These are phyloP conservation scores for Sciaenops ocellatus DNA, from an alignment of 2,797 vertebrate species.

Conservation along the genomic window DNA sequence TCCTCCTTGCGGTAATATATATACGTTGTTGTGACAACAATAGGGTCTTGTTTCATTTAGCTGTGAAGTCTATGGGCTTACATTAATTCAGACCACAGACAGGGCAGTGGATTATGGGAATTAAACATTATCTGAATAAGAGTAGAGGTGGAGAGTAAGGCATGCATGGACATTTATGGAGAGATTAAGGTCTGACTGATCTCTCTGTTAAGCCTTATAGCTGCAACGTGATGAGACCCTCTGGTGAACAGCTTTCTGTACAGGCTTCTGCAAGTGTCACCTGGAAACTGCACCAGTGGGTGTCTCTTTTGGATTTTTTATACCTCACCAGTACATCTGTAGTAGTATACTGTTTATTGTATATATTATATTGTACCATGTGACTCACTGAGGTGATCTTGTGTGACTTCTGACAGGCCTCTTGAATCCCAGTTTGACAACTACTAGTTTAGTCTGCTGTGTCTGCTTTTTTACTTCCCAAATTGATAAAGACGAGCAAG, in stretches of 20 bases:
- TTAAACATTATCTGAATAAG: constrained; percentile 82
- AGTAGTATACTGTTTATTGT: not conserved
- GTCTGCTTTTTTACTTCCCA: not conserved
- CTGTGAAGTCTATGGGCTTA: constrained; percentile 73
- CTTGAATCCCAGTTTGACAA: not conserved
- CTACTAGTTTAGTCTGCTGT: not conserved
- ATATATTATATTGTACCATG: not conserved
- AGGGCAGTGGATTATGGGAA: constrained; percentile 77
- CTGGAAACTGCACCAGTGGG: not conserved
- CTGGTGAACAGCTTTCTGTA: constrained; percentile 69
- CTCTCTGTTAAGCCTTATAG: constrained; percentile 57
- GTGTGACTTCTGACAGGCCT: not conserved
- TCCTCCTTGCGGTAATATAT: constrained; percentile 23
- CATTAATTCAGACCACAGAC: constrained; percentile 79
- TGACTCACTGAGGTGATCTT: not conserved
- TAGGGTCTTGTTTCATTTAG: constrained; percentile 82
- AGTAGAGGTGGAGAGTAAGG: constrained; percentile 70
- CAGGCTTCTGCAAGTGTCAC: constrained; percentile 80
- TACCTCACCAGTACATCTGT: not conserved
- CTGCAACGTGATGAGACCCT: constrained; percentile 55
- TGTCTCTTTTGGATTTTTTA: not conserved
- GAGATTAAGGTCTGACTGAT: constrained; percentile 73
- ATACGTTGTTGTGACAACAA: constrained; percentile 63
- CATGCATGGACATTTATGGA: constrained; percentile 60
- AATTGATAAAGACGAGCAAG: not conserved